Percentiles rank a stretch among this genome's conserved stretches.
Evolutionary conservation across 2,888 invertebrate genomes (phyloP).

Genomic region (Eupithecia dodoneata): DNA sequence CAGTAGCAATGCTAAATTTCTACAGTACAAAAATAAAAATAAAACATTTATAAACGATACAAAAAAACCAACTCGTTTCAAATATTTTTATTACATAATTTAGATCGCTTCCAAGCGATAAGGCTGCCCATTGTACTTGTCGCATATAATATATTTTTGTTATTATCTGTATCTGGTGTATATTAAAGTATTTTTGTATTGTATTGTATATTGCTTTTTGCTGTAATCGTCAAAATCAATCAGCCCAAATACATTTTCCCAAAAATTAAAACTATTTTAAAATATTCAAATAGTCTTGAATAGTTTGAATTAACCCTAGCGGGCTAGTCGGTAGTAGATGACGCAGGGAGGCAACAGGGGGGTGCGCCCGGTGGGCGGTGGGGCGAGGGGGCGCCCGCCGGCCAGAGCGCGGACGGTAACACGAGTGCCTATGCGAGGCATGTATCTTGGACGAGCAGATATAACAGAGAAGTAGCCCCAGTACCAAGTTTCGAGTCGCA

Average conservation of each 20-base stretch:
- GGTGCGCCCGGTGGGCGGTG: conserved; percentile 51
- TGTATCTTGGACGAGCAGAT: conserved; percentile 85
- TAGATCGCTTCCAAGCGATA: too few species aligned
- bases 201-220: background rate
- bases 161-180: too few species aligned
- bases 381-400: conserved; percentile 52
- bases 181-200: too few species aligned
- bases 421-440: conserved; percentile 84
- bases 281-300: conserved; percentile 78
- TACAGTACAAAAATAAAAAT: background rate
- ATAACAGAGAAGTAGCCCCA: conserved; percentile 84
- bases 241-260: background rate
- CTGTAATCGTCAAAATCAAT: background rate
- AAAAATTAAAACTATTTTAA: conserved; percentile 61
- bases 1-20: too few species aligned
- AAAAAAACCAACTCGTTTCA: background rate
- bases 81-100: too few species aligned
- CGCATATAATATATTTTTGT: too few species aligned
- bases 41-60: background rate
- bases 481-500: conserved; percentile 69
- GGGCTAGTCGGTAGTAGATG: conserved; percentile 79
- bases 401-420: conserved; percentile 82
- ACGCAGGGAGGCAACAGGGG: conserved; percentile 69
- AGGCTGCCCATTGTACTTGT: too few species aligned
- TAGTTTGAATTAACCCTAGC: conserved; percentile 83